These are phyloP conservation scores for Lagodon rhomboides DNA, from an alignment of 2,797 vertebrate genomes.

Conservation along the genomic window DNA sequence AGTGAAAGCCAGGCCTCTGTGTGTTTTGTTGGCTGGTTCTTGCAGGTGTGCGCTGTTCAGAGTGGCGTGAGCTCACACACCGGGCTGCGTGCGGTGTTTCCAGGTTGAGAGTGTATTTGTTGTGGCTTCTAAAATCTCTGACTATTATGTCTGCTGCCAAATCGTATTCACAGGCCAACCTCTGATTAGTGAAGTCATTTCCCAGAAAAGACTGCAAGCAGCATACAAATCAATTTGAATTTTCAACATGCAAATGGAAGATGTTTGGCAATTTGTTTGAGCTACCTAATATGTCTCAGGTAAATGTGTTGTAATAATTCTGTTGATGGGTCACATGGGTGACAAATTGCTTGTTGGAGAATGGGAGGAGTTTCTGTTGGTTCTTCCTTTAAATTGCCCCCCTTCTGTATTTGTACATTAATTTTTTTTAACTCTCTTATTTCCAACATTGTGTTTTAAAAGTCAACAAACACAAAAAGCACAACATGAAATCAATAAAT, in stretches of 20 bases:
- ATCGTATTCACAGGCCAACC: background rate
- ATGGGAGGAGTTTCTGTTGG: no score
- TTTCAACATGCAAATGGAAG: no score
- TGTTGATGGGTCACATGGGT: no score
- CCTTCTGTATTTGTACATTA: no score
- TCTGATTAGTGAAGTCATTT: background rate
- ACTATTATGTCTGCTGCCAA: background rate
- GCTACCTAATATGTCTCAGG: no score
- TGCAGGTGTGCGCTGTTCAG: conserved; percentile 3
- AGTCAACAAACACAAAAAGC: background rate
- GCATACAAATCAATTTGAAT: background rate
- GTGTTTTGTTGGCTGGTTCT: conserved; percentile 17
- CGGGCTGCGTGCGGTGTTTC: background rate
- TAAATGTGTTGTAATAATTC: no score
- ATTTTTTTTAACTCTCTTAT: background rate
- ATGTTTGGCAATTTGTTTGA: background rate
- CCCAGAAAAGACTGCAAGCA: background rate
- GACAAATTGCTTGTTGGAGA: no score
- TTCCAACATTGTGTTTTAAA: background rate
- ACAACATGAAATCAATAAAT: background rate
- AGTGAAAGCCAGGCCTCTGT: background rate
- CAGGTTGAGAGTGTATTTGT: background rate
- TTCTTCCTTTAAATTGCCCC: no score
- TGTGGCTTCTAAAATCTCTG: background rate
- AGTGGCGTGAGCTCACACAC: background rate